Percentiles rank a stretch among this genome's conserved stretches.
phyloP scores from a whole-genome alignment of 2,888 invertebrate species.

The Chymomyza caudatula region DNA sequence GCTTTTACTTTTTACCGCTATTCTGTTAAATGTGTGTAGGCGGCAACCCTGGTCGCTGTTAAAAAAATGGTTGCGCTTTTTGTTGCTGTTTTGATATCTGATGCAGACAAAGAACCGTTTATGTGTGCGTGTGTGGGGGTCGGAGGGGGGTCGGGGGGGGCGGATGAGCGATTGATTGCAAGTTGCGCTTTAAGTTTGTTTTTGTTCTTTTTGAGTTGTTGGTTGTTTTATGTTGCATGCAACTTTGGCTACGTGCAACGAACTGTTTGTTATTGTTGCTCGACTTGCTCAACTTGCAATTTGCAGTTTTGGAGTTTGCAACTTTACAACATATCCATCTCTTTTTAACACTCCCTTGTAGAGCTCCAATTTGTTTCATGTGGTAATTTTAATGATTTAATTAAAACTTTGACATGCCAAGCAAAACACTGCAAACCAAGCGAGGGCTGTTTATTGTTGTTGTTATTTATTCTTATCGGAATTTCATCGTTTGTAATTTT shows the following conservation, averaged over 20 bases:
- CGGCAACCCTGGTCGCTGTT: not conserved
- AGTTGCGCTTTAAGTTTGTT: not conserved
- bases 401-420: conserved; percentile 53
- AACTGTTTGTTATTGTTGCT: conserved; percentile 31
- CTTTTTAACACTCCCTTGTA: not conserved
- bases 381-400: conserved; percentile 54
- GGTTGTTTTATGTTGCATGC: no score
- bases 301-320: not conserved
- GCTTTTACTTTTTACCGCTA: not conserved
- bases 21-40: not conserved
- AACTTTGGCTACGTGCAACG: conserved; percentile 15
- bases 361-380: not conserved
- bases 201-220: not conserved
- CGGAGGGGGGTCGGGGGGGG: not conserved
- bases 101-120: conserved; percentile 57
- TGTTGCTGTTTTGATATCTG: conserved; percentile 44
- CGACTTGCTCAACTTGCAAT: conserved; percentile 3
- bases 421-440: not conserved
- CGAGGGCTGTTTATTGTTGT: not conserved
- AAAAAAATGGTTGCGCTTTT: conserved; percentile 31
- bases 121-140: not conserved
- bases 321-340: not conserved
- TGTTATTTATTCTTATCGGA: no score
- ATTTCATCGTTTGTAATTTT: no score
- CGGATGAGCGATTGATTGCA: not conserved